A percentile compares a stretch with the other conserved stretches of the same genome.
These are phyloP conservation scores for Eubasilissa splendida DNA, from an alignment of 2,888 invertebrate species.

Conservation along the genomic window DNA sequence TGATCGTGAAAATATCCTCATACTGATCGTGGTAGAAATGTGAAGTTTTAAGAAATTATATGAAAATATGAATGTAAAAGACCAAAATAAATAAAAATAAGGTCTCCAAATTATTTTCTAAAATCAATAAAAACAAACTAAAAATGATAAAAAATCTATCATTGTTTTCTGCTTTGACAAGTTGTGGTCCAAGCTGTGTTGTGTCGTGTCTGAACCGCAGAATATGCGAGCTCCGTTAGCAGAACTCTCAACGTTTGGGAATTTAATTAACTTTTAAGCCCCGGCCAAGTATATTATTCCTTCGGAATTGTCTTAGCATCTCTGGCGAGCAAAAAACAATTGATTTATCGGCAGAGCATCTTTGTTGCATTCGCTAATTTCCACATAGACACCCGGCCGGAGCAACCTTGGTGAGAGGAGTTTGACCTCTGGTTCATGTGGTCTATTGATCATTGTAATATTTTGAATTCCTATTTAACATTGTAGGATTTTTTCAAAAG, in stretches of 20 bases:
- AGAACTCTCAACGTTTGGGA: background rate
- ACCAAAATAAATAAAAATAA: too few relatives aligned
- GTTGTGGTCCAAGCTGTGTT: background rate
- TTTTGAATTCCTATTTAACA: background rate
- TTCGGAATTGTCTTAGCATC: background rate
- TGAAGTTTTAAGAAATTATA: too few relatives aligned
- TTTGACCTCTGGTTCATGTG: slow-evolving; percentile 14
- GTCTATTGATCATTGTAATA: slow-evolving; percentile 8
- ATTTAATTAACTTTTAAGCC: slow-evolving; percentile 22
- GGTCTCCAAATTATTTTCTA: background rate
- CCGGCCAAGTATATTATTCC: background rate
- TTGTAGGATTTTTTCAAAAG: background rate
- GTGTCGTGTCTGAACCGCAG: background rate
- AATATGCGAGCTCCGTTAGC: slow-evolving; percentile 14
- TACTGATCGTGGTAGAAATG: too few relatives aligned
- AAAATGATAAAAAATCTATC: background rate
- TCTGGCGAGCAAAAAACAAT: slow-evolving; percentile 9
- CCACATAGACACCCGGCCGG: slow-evolving; percentile 5
- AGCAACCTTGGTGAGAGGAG: slow-evolving; percentile 1
- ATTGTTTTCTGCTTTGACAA: background rate
- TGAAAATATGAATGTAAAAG: too few relatives aligned
- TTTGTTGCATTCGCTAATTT: slow-evolving; percentile 12
- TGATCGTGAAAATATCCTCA: too few relatives aligned
- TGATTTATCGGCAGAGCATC: slow-evolving; percentile 16
- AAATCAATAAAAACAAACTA: background rate